These are phyloP conservation scores for Zaprionus obscuricornis DNA, from an alignment of 2,888 invertebrate genomes.

Conservation along the genomic window DNA sequence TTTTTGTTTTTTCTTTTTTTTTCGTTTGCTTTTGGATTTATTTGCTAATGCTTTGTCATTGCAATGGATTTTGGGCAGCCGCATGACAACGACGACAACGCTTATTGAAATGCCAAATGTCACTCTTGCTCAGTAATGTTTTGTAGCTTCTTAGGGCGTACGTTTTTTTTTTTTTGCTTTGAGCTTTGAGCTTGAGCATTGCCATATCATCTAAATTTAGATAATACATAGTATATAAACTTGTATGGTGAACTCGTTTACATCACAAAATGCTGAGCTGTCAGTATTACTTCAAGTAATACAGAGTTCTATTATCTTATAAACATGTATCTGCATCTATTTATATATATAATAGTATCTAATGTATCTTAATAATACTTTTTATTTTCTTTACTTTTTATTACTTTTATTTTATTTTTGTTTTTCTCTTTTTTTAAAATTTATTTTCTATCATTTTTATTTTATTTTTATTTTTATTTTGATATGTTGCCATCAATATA, in stretches of 20 bases:
- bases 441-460: no score
- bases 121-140: constrained; percentile 18
- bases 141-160: no score
- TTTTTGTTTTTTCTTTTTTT: neutral
- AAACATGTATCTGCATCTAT: neutral
- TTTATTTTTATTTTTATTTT: no score
- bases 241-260: constrained; percentile 35
- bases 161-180: neutral
- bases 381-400: constrained; percentile 1
- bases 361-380: no score
- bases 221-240: constrained; percentile 2
- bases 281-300: constrained; percentile 25
- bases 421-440: no score
- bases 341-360: no score
- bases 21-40: constrained; percentile 12
- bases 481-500: no score
- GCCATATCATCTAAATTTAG: constrained; percentile 35
- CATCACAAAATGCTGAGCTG: constrained; percentile 66
- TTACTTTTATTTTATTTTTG: constrained; percentile 8
- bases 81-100: neutral
- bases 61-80: constrained; percentile 31
- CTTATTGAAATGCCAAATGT: constrained; percentile 45
- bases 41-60: constrained; percentile 59
- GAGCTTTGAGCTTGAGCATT: neutral
- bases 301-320: constrained; percentile 17